Evolutionary conservation across 37 sponge, comb jelly and placozoan genomes (phyloP).

Genomic region (Petrosia ficiformis): DNA sequence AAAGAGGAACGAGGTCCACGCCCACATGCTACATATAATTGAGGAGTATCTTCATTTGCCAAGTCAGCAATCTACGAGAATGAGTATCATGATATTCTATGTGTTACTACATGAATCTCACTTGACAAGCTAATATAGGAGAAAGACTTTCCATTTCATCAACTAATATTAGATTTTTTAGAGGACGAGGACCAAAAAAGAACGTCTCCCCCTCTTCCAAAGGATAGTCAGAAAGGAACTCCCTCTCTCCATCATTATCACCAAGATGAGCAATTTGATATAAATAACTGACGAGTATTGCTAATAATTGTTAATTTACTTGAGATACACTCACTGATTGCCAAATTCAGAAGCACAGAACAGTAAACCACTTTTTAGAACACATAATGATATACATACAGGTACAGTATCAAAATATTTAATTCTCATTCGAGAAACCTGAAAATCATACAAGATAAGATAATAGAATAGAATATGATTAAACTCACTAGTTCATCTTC

Average conservation of each 20-base stretch:
- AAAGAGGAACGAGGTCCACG: conserved; percentile 97
- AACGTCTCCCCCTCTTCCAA: conserved; percentile 96
- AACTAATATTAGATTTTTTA: conserved; percentile 90
- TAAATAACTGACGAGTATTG: conserved; percentile 38
- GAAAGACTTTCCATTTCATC: conserved; percentile 94
- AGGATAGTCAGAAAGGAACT: conserved; percentile 91
- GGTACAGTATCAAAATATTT: conserved; percentile 99
- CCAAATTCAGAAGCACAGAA: conserved; percentile 97
- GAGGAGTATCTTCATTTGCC: conserved; percentile 96
- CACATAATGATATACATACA: conserved; percentile 81
- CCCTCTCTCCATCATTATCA: conserved; percentile 95
- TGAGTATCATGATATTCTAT: not conserved
- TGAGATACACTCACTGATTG: conserved; percentile 74
- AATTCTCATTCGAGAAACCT: conserved; percentile 88
- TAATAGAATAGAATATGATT: not conserved
- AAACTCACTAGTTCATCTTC: conserved; percentile 72
- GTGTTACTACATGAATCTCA: conserved; percentile 1
- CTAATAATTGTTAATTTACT: not conserved
- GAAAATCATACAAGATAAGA: not conserved
- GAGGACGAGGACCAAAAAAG: conserved; percentile 90
- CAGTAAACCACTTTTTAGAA: conserved; percentile 94
- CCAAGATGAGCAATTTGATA: conserved; percentile 93
- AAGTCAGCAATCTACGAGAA: conserved; percentile 83
- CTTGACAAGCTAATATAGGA: conserved; percentile 85
- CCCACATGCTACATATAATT: conserved; percentile 96